Percentiles rank a stretch among this genome's conserved stretches.
phyloP scores from a whole-genome alignment of 2,888 invertebrate genomes.

The Euzophera pinguis region DNA sequence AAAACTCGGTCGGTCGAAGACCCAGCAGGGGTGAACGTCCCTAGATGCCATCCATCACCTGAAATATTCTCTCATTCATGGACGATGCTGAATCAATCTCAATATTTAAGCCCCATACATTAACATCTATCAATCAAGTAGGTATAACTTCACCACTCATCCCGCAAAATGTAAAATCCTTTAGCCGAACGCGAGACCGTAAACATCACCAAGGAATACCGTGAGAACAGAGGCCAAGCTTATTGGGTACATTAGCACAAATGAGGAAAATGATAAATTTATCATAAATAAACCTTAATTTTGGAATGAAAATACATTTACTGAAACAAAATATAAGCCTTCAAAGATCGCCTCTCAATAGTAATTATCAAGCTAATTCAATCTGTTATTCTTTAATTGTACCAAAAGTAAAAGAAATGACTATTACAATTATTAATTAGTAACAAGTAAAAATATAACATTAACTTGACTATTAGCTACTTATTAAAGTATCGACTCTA shows the following conservation, averaged over 20 bases:
- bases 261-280: background rate
- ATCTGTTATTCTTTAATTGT: no score
- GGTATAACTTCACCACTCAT: slow-evolving; percentile 22
- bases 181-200: slow-evolving; percentile 30
- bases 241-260: background rate
- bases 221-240: background rate
- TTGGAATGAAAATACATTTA: no score
- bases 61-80: slow-evolving; percentile 50
- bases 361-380: no score
- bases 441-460: no score
- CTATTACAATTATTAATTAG: no score
- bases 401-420: no score
- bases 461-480: no score
- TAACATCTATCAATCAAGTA: slow-evolving; percentile 47
- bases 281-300: no score
- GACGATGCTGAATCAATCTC: slow-evolving; percentile 60
- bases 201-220: slow-evolving; percentile 26
- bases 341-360: no score
- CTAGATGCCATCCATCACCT: slow-evolving; percentile 52
- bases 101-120: slow-evolving; percentile 71
- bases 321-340: no score
- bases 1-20: slow-evolving; percentile 72
- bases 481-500: no score
- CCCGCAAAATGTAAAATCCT: slow-evolving; percentile 36
- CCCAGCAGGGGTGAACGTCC: slow-evolving; percentile 60